These are phyloP conservation scores for Chelonus formosanus DNA, from an alignment of 2,888 invertebrate species.

Conservation along the genomic window DNA sequence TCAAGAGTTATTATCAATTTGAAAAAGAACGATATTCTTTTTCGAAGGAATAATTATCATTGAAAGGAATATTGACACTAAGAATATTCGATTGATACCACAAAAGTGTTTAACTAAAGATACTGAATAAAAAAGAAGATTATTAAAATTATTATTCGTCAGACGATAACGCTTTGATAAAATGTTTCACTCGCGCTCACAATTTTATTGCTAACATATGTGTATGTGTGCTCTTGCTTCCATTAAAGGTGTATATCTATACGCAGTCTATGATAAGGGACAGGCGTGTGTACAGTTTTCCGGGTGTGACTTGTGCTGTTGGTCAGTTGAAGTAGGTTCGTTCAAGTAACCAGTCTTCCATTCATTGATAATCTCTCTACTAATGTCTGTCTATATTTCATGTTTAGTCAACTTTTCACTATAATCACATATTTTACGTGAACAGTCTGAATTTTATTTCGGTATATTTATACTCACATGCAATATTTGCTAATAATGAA, in stretches of 20 bases:
- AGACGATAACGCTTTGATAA: constrained; percentile 31
- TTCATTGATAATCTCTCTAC: background rate
- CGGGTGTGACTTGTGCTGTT: constrained; percentile 23
- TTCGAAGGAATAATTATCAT: no score
- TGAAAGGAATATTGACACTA: no score
- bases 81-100: no score
- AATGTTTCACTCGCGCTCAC: constrained; percentile 18
- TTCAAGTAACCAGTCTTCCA: constrained; percentile 7
- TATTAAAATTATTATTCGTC: constrained; percentile 13
- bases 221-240: constrained; percentile 15
- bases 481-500: no score
- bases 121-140: background rate
- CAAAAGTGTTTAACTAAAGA: background rate
- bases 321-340: constrained; percentile 40
- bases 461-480: no score
- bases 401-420: background rate
- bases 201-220: constrained; percentile 1
- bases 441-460: background rate
- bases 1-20: no score
- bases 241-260: constrained; percentile 15
- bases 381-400: background rate
- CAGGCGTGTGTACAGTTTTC: constrained; percentile 29
- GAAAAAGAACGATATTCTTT: no score
- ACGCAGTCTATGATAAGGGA: constrained; percentile 30
- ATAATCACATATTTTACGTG: background rate